Evolutionary conservation across 1,140 invertebrate species (phyloP).

Genomic region (Eumeta japonica): DNA sequence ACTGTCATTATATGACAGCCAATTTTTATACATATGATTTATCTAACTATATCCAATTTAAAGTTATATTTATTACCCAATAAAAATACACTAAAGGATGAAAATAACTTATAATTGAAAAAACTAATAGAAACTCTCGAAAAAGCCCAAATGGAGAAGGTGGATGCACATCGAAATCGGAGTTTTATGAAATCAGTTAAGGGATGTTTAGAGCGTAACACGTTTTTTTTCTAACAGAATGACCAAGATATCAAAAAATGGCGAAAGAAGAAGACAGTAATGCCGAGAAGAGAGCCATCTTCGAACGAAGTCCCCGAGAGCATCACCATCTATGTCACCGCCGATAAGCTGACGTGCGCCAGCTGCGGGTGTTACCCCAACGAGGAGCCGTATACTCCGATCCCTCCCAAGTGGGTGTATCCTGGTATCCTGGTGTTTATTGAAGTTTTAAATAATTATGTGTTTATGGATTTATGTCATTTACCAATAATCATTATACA

Average conservation of each 20-base stretch:
- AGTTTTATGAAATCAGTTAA: background rate
- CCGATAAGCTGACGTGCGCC: slow-evolving; percentile 22
- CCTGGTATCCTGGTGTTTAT: background rate
- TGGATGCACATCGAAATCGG: background rate
- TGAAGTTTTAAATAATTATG: too few species aligned
- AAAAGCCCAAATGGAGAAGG: too few species aligned
- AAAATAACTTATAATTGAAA: too few species aligned
- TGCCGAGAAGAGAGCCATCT: slow-evolving; percentile 19
- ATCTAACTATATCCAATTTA: too few species aligned
- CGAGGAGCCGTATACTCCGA: slow-evolving; percentile 27
- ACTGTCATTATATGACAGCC: too few species aligned
- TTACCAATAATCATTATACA: too few species aligned
- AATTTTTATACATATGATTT: too few species aligned
- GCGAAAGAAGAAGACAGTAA: slow-evolving; percentile 13
- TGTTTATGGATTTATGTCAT: background rate
- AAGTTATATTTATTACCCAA: too few species aligned
- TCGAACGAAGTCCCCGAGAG: slow-evolving; percentile 9
- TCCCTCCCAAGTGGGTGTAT: slow-evolving; percentile 20
- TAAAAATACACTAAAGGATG: too few species aligned
- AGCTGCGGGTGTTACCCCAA: slow-evolving; percentile 25
- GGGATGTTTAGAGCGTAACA: background rate
- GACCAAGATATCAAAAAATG: too few species aligned
- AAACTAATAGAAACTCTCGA: slow-evolving; percentile 4
- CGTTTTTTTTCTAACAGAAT: background rate
- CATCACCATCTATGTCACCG: slow-evolving; percentile 13